Percentiles rank a stretch among this genome's conserved stretches.
Evolutionary conservation across 2,797 vertebrate species (phyloP).

Genomic region (Sylvia borin): DNA sequence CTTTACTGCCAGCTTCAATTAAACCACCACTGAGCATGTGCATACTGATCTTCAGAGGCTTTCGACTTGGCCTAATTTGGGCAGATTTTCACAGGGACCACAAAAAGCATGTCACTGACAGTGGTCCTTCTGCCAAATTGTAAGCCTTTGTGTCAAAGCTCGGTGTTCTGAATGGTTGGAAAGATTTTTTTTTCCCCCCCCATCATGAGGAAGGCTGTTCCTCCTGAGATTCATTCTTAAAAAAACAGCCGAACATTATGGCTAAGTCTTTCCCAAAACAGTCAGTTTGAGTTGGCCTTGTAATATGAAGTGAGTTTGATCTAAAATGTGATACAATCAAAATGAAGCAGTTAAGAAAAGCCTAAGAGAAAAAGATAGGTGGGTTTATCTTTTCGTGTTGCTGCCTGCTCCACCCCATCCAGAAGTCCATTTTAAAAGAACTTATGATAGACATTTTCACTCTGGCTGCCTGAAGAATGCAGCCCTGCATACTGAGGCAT

Average conservation of each 20-base stretch:
- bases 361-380: not conserved
- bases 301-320: conserved; percentile 12
- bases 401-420: conserved; percentile 17
- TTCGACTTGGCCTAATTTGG: conserved; percentile 60
- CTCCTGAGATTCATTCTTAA: not conserved
- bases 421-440: conserved; percentile 38
- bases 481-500: conserved; percentile 17
- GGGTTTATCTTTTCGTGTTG: conserved; percentile 26
- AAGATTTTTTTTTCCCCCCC: not conserved
- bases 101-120: conserved; percentile 10
- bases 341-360: not conserved
- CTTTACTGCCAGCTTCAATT: not conserved
- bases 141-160: conserved; percentile 29
- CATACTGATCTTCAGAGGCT: not conserved
- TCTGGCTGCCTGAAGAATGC: conserved; percentile 18
- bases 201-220: not conserved
- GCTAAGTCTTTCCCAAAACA: not conserved
- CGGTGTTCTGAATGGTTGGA: conserved; percentile 11
- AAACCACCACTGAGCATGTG: conserved; percentile 25
- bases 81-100: conserved; percentile 40
- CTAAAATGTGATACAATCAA: conserved; percentile 10
- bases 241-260: conserved; percentile 22
- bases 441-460: not conserved
- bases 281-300: conserved; percentile 1
- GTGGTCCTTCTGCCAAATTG: conserved; percentile 33